Percentiles rank a stretch among this genome's conserved stretches.
phyloP scores from a whole-genome alignment of 1,140 invertebrate genomes.

The Ericerus pela region DNA sequence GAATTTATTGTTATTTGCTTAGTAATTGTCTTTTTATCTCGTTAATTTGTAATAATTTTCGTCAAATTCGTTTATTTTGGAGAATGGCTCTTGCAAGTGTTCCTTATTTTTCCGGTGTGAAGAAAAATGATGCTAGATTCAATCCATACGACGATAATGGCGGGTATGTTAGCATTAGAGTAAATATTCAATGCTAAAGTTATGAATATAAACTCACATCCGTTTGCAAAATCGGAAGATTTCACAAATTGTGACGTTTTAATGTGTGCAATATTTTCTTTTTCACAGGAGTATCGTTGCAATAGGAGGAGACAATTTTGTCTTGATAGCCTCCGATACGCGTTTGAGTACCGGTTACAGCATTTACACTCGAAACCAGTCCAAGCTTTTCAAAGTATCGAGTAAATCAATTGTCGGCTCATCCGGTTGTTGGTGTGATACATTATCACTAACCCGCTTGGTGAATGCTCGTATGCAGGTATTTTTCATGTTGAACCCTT shows the following conservation, averaged over 20 bases:
- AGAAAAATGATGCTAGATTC: conserved; percentile 10
- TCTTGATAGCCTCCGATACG: conserved; percentile 75
- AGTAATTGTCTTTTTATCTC: too few relatives aligned
- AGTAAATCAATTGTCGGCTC: conserved; percentile 70
- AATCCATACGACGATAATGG: conserved; percentile 25
- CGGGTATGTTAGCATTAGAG: conserved; percentile 19
- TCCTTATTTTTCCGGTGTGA: neutral
- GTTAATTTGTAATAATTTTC: too few relatives aligned
- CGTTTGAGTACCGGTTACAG: conserved; percentile 80
- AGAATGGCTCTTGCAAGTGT: neutral
- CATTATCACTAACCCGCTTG: conserved; percentile 76
- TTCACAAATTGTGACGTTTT: neutral
- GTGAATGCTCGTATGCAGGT: conserved; percentile 73
- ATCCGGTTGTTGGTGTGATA: conserved; percentile 95
- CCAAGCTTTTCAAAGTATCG: conserved; percentile 68
- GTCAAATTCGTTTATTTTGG: too few relatives aligned
- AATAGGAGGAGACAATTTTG: conserved; percentile 82
- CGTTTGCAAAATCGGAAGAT: neutral
- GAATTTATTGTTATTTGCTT: too few relatives aligned
- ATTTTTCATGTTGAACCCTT: conserved; percentile 19
- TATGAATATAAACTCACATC: neutral
- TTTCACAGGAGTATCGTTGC: conserved; percentile 65
- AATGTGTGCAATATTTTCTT: neutral
- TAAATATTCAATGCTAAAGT: neutral
- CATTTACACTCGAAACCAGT: conserved; percentile 75